Evolutionary conservation across 2,888 invertebrate genomes (phyloP).

Genomic region (Apodemia mormo): DNA sequence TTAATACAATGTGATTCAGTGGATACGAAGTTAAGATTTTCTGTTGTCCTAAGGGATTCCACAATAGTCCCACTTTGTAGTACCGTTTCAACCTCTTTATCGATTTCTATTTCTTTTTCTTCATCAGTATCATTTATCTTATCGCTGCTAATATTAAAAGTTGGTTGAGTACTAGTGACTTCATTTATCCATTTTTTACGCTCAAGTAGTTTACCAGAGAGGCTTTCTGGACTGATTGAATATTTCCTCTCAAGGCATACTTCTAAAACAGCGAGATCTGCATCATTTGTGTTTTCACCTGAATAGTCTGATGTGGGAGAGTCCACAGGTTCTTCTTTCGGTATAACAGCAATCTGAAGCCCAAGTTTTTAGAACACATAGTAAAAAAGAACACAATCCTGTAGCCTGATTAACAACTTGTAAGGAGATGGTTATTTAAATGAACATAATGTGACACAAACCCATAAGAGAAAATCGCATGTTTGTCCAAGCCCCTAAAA

Average conservation of each 20-base stretch:
- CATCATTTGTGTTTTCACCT: constrained; percentile 68
- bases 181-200: constrained; percentile 69
- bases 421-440: too few relatives aligned
- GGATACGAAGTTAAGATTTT: constrained; percentile 66
- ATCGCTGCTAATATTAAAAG: constrained; percentile 54
- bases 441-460: too few relatives aligned
- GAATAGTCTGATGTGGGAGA: constrained; percentile 71
- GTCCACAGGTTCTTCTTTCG: constrained; percentile 69
- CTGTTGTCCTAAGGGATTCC: constrained; percentile 70
- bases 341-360: constrained; percentile 60
- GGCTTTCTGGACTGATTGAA: constrained; percentile 48
- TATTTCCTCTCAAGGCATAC: constrained; percentile 60
- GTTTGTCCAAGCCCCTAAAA: too few relatives aligned
- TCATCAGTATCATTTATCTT: constrained; percentile 53
- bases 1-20: constrained; percentile 68
- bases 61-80: constrained; percentile 75
- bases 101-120: constrained; percentile 71
- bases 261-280: constrained; percentile 65
- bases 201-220: constrained; percentile 49
- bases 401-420: neutral
- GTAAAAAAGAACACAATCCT: constrained; percentile 1
- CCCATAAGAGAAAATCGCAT: too few relatives aligned
- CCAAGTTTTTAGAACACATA: constrained; percentile 23
- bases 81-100: constrained; percentile 75
- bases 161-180: constrained; percentile 74